These are phyloP conservation scores for Zaprionus africanus DNA, from an alignment of 1,140 invertebrate genomes.

Conservation along the genomic window DNA sequence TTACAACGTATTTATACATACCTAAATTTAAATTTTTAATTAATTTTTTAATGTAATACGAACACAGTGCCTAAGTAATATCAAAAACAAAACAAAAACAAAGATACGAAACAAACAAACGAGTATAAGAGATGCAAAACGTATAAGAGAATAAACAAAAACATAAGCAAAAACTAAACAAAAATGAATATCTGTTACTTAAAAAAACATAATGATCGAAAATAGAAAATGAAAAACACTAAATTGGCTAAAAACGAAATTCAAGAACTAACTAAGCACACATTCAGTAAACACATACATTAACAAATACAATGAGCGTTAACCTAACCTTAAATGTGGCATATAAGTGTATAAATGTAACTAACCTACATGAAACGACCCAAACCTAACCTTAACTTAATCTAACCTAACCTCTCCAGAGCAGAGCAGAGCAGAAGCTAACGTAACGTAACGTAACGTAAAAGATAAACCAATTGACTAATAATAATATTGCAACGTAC, in stretches of 20 bases:
- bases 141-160: constrained; percentile 59
- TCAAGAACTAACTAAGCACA: constrained; percentile 40
- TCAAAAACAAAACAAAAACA: constrained; percentile 73
- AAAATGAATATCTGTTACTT: constrained; percentile 60
- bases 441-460: constrained; percentile 8
- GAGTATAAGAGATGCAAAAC: constrained; percentile 59
- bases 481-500: constrained; percentile 67
- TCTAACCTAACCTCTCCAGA: neutral
- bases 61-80: constrained; percentile 85
- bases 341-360: constrained; percentile 70
- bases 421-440: constrained; percentile 25
- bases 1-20: constrained; percentile 83
- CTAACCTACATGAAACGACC: constrained; percentile 11
- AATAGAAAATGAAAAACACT: constrained; percentile 41
- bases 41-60: constrained; percentile 84
- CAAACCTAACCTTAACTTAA: constrained; percentile 14
- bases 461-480: constrained; percentile 22
- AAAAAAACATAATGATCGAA: constrained; percentile 44
- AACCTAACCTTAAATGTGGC: constrained; percentile 36
- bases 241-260: constrained; percentile 54
- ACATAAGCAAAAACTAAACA: constrained; percentile 45
- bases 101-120: constrained; percentile 64
- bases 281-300: constrained; percentile 29
- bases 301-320: constrained; percentile 18
- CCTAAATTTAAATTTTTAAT: constrained; percentile 83